Percentiles rank a stretch among this genome's conserved stretches.
These are phyloP conservation scores for Halcyon senegalensis DNA, from an alignment of 2,113 vertebrate species.

Conservation along the genomic window DNA sequence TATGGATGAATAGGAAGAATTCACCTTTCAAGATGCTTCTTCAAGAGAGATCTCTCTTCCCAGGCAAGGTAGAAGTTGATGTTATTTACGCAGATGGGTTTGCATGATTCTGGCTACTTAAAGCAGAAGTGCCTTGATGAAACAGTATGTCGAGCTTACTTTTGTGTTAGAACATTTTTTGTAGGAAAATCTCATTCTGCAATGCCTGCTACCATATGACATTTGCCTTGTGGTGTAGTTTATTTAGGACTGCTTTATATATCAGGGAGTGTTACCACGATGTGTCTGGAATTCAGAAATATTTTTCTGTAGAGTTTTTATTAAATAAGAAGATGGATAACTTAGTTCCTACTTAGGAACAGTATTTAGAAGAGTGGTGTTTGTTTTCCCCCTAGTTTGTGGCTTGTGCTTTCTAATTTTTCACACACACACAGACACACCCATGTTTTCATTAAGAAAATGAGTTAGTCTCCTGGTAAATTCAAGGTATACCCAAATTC, in stretches of 20 bases:
- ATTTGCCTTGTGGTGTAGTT: background rate
- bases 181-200: background rate
- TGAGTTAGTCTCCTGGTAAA: background rate
- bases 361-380: background rate
- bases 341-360: background rate
- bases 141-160: background rate
- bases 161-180: background rate
- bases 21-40: background rate
- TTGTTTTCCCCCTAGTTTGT: background rate
- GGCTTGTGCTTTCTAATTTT: background rate
- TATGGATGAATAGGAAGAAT: background rate
- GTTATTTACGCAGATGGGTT: background rate
- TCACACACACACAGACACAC: background rate
- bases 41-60: background rate
- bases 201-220: background rate
- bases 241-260: background rate
- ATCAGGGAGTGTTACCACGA: background rate
- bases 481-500: background rate
- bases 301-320: background rate
- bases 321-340: background rate
- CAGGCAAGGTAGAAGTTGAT: background rate
- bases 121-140: background rate
- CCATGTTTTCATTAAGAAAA: background rate
- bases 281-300: background rate
- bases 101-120: background rate